Percentiles rank a stretch among this genome's conserved stretches.
phyloP scores from a whole-genome alignment of 2,888 invertebrate genomes.

The Chouioia cunea region DNA sequence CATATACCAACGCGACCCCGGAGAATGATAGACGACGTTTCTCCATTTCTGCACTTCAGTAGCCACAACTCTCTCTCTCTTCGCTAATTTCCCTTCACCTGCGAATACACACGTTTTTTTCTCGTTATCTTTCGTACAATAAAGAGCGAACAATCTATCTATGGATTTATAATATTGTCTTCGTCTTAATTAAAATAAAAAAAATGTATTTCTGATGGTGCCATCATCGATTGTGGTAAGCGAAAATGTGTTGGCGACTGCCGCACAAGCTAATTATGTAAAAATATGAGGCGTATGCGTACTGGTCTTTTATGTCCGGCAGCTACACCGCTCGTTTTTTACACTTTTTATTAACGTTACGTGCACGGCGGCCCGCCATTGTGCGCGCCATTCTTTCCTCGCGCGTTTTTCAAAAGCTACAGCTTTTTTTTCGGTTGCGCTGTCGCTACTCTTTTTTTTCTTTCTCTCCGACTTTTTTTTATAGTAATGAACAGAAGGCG shows the following conservation, averaged over 20 bases:
- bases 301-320: slow-evolving; percentile 16
- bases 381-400: slow-evolving; percentile 35
- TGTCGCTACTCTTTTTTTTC: background rate
- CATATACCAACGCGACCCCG: slow-evolving; percentile 57
- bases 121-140: background rate
- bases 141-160: slow-evolving; percentile 39
- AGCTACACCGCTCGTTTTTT: slow-evolving; percentile 28
- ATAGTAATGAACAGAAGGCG: slow-evolving; percentile 38
- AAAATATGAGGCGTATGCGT: slow-evolving; percentile 63
- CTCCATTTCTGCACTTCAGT: slow-evolving; percentile 48
- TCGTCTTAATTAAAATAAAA: too few species aligned
- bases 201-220: too few species aligned
- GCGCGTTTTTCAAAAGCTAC: slow-evolving; percentile 35
- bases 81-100: background rate
- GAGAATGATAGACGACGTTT: slow-evolving; percentile 48
- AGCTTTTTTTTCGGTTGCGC: slow-evolving; percentile 29
- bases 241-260: slow-evolving; percentile 53
- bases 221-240: too few species aligned
- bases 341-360: slow-evolving; percentile 33
- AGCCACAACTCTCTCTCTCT: slow-evolving; percentile 28
- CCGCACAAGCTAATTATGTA: slow-evolving; percentile 68
- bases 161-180: background rate
- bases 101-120: background rate
- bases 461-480: slow-evolving; percentile 2
- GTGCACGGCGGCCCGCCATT: slow-evolving; percentile 19